Percentiles rank a stretch among this genome's conserved stretches.
These are phyloP conservation scores for Amiota minor DNA, from an alignment of 2,888 invertebrate genomes.

Conservation along the genomic window DNA sequence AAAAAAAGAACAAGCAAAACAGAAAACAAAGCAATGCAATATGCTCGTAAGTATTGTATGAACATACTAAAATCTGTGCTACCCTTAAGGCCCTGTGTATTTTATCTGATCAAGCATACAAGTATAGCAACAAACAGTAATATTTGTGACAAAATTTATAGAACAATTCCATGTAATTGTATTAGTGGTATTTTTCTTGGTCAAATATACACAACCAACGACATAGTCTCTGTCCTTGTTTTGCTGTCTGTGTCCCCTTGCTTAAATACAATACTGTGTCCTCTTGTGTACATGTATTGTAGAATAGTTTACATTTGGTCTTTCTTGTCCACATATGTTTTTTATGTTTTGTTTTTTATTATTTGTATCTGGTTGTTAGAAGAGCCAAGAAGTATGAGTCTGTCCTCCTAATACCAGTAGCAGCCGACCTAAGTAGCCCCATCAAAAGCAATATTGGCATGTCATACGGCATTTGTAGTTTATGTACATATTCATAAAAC, in stretches of 20 bases:
- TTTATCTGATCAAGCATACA: too few species aligned
- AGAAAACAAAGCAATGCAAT: background rate
- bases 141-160: too few species aligned
- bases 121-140: too few species aligned
- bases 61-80: background rate
- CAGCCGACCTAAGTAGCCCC: background rate
- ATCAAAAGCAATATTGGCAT: constrained; percentile 6
- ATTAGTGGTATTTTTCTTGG: too few species aligned
- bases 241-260: too few species aligned
- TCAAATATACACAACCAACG: background rate
- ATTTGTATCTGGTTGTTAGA: too few species aligned
- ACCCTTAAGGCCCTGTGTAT: too few species aligned
- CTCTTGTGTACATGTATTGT: background rate
- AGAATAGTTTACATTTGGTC: background rate
- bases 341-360: constrained; percentile 7
- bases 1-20: background rate
- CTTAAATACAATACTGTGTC: background rate
- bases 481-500: background rate
- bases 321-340: constrained; percentile 3
- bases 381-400: too few species aligned
- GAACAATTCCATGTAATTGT: too few species aligned
- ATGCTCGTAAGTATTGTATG: background rate
- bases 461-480: constrained; percentile 20
- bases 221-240: background rate
- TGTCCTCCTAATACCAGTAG: background rate